A percentile compares a stretch with the other conserved stretches of the same genome.
Conservation (phyloP, 2,888 invertebrate species). For the Eurytoma adleriae region DNA sequence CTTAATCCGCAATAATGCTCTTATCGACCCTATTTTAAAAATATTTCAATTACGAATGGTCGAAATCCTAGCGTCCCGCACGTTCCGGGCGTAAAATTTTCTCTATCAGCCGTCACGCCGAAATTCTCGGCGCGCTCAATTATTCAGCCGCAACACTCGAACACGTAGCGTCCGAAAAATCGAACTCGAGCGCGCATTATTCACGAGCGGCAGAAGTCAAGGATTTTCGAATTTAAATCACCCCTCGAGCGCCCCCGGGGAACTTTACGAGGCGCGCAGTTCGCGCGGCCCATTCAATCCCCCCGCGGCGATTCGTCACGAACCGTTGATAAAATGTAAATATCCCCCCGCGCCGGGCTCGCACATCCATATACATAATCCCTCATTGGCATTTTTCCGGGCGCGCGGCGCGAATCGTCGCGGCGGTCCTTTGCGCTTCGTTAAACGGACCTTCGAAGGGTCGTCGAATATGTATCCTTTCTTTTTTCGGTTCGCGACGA, state of each 20-base stretch:
- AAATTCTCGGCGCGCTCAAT: too few relatives aligned
- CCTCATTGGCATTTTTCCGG: conserved; percentile 19
- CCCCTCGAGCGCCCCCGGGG: neutral
- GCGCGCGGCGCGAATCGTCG: neutral
- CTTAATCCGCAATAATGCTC: too few relatives aligned
- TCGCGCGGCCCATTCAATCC: conserved; percentile 9
- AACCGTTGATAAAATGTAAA: conserved; percentile 18
- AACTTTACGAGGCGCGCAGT: conserved; percentile 28
- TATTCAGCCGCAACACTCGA: too few relatives aligned
- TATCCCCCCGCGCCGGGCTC: neutral
- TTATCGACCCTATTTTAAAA: too few relatives aligned
- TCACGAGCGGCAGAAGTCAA: conserved; percentile 2
- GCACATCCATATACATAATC: neutral
- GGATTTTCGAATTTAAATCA: conserved; percentile 47
- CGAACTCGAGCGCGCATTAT: conserved; percentile 2
- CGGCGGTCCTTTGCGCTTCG: neutral
- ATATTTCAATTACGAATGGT: too few relatives aligned
- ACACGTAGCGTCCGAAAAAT: too few relatives aligned
- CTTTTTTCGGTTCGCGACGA: conserved; percentile 4
- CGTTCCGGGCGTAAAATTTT: too few relatives aligned
- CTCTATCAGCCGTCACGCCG: too few relatives aligned
- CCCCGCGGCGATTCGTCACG: conserved; percentile 36
- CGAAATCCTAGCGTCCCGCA: too few relatives aligned
- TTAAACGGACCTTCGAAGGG: neutral
- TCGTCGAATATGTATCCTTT: conserved; percentile 1